Percentiles rank a stretch among this genome's conserved stretches.
Conservation (phyloP, 2,113 vertebrate species). For the Nycticryphes semicollaris region DNA sequence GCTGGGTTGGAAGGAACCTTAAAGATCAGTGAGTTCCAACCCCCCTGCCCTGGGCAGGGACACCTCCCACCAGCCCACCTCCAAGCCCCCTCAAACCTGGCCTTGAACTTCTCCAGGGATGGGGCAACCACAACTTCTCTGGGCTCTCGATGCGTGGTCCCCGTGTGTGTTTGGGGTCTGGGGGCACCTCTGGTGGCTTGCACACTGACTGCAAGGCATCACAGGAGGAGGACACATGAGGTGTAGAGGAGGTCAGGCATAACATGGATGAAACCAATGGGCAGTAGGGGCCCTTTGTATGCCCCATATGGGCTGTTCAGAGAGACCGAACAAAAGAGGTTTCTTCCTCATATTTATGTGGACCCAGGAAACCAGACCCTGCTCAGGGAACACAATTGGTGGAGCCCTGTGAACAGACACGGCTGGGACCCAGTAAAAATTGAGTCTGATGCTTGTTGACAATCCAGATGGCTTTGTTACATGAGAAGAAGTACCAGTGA, state of each 20-base stretch:
- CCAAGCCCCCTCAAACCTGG: too few relatives aligned
- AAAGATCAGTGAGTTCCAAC: too few relatives aligned
- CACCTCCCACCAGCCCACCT: too few relatives aligned
- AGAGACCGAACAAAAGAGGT: neutral
- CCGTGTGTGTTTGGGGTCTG: neutral
- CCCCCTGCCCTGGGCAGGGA: too few relatives aligned
- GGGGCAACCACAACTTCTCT: too few relatives aligned
- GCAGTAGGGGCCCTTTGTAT: neutral
- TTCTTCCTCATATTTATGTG: neutral
- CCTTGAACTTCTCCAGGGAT: too few relatives aligned
- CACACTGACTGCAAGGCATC: neutral
- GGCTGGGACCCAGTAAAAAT: neutral
- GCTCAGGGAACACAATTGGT: neutral
- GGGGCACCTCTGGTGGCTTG: too few relatives aligned
- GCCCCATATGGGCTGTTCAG: neutral
- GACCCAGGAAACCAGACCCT: neutral
- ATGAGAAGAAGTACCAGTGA: neutral
- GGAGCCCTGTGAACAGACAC: neutral
- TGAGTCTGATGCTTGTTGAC: neutral
- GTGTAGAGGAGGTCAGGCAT: neutral
- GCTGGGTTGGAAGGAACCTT: too few relatives aligned
- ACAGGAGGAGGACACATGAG: neutral
- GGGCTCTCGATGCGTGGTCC: too few relatives aligned
- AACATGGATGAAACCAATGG: neutral
- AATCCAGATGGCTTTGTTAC: neutral